phyloP scores from a whole-genome alignment of 2,797 vertebrate genomes.

The Gallinago nigripennis region DNA sequence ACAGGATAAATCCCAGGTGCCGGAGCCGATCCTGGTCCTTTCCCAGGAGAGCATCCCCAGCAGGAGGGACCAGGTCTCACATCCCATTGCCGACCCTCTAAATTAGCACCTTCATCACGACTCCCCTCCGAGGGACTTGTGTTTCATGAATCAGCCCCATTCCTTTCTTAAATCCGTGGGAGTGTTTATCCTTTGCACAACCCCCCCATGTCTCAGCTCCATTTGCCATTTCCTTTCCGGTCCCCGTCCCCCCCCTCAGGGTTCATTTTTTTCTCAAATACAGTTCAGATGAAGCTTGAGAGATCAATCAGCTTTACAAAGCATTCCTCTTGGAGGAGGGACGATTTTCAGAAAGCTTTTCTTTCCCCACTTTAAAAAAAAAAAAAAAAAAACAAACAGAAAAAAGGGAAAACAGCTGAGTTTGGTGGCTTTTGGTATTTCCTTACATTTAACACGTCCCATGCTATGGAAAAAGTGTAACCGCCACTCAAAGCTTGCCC shows the following conservation, averaged over 20 bases:
- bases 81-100: background rate
- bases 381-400: too few species aligned
- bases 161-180: background rate
- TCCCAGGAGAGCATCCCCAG: background rate
- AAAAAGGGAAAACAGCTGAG: background rate
- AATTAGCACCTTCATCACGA: background rate
- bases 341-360: background rate
- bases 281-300: background rate
- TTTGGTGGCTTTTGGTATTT: background rate
- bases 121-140: background rate
- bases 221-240: background rate
- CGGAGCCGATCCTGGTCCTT: background rate
- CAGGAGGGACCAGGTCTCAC: background rate
- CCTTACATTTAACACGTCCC: background rate
- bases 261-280: constrained; percentile 20
- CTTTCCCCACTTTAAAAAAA: background rate
- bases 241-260: background rate
- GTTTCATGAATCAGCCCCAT: background rate
- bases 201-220: background rate
- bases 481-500: background rate
- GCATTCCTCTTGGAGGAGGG: background rate
- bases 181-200: background rate
- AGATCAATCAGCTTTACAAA: constrained; percentile 21
- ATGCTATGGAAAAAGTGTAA: background rate
- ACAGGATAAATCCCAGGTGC: fast-evolving